These are phyloP conservation scores for Triplophysa rosa DNA, from an alignment of 2,113 vertebrate genomes.

Conservation along the genomic window DNA sequence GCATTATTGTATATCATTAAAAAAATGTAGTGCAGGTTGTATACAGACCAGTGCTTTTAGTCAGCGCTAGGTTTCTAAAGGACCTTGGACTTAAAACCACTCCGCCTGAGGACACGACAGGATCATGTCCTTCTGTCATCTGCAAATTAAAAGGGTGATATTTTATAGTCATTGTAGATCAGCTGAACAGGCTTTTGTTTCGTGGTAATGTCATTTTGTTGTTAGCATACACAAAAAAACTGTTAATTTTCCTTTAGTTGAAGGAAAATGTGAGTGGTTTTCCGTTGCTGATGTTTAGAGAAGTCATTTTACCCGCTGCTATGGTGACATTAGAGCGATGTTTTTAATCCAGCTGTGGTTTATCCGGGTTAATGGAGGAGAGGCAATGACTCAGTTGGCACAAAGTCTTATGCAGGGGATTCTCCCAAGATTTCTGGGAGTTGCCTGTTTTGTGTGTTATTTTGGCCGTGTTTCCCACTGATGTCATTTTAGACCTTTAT, in stretches of 20 bases:
- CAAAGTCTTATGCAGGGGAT: neutral
- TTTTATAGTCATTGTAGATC: neutral
- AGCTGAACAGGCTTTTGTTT: neutral
- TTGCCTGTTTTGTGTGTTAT: neutral
- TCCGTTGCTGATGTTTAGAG: neutral
- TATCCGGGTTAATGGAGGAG: neutral
- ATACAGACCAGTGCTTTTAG: neutral
- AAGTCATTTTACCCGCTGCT: neutral
- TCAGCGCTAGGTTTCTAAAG: neutral
- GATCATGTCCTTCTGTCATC: neutral
- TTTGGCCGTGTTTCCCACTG: neutral
- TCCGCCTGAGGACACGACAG: neutral
- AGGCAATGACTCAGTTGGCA: conserved; percentile 1
- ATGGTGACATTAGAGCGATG: neutral
- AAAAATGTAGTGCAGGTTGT: neutral
- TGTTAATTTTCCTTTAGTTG: too few relatives aligned
- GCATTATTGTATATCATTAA: neutral
- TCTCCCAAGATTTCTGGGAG: conserved; percentile 8
- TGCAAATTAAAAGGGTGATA: neutral
- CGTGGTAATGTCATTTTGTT: neutral
- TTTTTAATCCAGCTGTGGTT: conserved; percentile 18
- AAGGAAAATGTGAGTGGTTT: neutral
- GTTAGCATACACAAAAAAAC: too few relatives aligned
- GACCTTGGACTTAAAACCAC: neutral
- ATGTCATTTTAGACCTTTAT: neutral